Percentiles rank a stretch among this genome's conserved stretches.
Evolutionary conservation across 1,140 invertebrate species (phyloP).

Genomic region (Hetaerina americana): DNA sequence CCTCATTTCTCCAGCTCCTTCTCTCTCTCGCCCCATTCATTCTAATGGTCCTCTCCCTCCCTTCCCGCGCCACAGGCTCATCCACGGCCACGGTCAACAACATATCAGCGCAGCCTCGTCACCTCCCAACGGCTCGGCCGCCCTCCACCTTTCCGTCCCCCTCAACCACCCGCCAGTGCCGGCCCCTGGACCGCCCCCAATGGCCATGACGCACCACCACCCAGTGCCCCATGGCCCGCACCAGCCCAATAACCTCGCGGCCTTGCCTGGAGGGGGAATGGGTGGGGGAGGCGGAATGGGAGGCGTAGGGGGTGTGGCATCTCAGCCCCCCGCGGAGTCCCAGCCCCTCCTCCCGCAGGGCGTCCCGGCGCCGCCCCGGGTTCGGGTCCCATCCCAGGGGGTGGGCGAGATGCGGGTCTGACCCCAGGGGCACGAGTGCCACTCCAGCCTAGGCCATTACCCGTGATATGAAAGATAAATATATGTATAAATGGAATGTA

Average conservation of each 20-base stretch:
- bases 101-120: conserved; percentile 4
- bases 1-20: no score
- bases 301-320: no score
- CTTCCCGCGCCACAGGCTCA: no score
- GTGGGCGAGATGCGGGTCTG: conserved; percentile 76
- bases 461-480: no score
- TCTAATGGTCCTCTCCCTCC: no score
- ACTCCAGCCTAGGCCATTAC: not conserved
- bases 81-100: not conserved
- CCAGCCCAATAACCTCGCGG: not conserved
- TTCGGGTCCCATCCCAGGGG: conserved; percentile 51
- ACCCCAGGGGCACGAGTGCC: conserved; percentile 21
- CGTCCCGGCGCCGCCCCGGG: conserved; percentile 23
- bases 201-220: not conserved
- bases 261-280: no score
- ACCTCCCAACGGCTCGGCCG: conserved; percentile 39
- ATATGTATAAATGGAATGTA: no score
- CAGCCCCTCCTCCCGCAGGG: conserved; percentile 36
- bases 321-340: conserved; percentile 37
- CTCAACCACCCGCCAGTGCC: conserved; percentile 37
- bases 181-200: conserved; percentile 25
- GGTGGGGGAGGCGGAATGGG: no score
- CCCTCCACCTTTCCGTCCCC: conserved; percentile 39
- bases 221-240: not conserved
- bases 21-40: no score